Evolutionary conservation across 2,797 vertebrate species (phyloP).

Genomic region (Xyrichtys novacula): DNA sequence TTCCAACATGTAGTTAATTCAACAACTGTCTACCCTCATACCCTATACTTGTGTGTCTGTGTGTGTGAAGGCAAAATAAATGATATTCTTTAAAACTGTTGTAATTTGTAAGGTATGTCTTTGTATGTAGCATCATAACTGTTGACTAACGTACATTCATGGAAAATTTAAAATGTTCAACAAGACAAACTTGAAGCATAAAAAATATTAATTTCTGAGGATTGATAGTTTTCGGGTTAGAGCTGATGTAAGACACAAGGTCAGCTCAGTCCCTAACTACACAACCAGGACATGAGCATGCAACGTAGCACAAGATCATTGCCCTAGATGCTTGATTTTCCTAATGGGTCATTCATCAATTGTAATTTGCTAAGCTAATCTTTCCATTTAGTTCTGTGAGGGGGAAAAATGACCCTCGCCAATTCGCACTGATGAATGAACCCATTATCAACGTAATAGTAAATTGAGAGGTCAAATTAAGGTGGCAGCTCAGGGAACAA

Average conservation of each 20-base stretch:
- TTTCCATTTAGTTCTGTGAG: slow-evolving; percentile 62
- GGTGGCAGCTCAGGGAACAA: slow-evolving; percentile 47
- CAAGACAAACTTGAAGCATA: too few species aligned
- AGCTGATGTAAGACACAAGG: slow-evolving; percentile 23
- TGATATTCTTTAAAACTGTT: too few species aligned
- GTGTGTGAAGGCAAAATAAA: too few species aligned
- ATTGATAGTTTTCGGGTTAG: neutral
- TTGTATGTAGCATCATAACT: too few species aligned
- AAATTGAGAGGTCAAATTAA: slow-evolving; percentile 64
- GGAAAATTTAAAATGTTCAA: too few species aligned
- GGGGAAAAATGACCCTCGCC: slow-evolving; percentile 52
- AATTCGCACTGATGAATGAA: slow-evolving; percentile 69
- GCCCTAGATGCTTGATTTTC: slow-evolving; percentile 57
- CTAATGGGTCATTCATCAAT: slow-evolving; percentile 69
- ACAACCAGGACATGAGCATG: slow-evolving; percentile 30
- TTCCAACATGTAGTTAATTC: too few species aligned
- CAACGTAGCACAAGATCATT: slow-evolving; percentile 39
- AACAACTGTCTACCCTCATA: too few species aligned
- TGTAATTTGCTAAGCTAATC: slow-evolving; percentile 68
- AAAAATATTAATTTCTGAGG: too few species aligned
- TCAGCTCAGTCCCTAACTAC: slow-evolving; percentile 30
- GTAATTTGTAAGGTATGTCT: too few species aligned
- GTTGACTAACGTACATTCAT: too few species aligned
- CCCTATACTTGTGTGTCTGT: too few species aligned
- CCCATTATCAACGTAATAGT: slow-evolving; percentile 64